phyloP scores from a whole-genome alignment of 1,140 invertebrate species.

The Zaprionus taronus region DNA sequence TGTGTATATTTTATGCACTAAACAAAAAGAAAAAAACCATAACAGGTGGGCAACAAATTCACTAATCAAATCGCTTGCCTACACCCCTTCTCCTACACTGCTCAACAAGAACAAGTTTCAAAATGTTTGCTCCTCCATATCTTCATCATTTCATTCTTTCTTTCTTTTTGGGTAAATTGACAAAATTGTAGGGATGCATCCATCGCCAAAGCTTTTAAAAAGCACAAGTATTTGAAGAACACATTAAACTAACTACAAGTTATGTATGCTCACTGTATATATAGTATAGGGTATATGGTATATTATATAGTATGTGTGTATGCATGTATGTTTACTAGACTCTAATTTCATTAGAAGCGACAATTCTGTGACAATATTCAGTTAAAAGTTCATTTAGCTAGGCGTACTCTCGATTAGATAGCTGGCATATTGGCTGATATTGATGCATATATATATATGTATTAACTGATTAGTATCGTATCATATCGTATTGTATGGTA shows the following conservation, averaged over 20 bases:
- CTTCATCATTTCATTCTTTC: constrained; percentile 6
- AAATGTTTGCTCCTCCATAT: neutral
- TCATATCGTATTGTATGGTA: constrained; percentile 50
- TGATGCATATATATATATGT: constrained; percentile 3
- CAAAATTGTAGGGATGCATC: constrained; percentile 75
- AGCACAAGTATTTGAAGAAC: constrained; percentile 48
- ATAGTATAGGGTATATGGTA: constrained; percentile 8
- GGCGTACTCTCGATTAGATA: constrained; percentile 52
- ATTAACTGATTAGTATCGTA: constrained; percentile 26
- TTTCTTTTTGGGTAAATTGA: constrained; percentile 59
- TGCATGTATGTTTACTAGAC: constrained; percentile 49
- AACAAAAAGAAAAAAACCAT: constrained; percentile 34
- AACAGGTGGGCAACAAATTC: constrained; percentile 5
- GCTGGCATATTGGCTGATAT: constrained; percentile 33
- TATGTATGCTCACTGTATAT: constrained; percentile 25
- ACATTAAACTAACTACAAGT: constrained; percentile 31
- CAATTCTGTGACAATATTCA: constrained; percentile 28
- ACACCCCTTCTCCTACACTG: neutral
- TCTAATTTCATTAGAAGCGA: constrained; percentile 76
- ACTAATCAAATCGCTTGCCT: constrained; percentile 3
- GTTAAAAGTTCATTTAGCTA: constrained; percentile 60
- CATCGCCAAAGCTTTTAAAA: constrained; percentile 62
- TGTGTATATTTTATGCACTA: constrained; percentile 17
- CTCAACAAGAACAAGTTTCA: constrained; percentile 55
- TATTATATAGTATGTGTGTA: constrained; percentile 20